phyloP scores from a whole-genome alignment of 2,113 vertebrate genomes.

The Hypanus sabinus region DNA sequence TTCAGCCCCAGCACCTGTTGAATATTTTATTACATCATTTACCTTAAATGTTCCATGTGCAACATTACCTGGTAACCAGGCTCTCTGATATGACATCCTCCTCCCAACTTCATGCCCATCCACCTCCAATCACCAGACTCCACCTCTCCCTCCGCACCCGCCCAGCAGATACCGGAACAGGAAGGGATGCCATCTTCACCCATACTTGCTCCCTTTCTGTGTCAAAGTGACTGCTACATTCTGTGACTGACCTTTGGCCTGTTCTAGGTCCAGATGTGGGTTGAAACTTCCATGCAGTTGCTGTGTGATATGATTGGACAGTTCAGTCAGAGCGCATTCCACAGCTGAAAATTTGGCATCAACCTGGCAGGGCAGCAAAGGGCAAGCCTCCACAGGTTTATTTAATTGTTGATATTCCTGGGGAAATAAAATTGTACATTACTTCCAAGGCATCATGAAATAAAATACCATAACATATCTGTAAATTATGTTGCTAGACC shows the following conservation, averaged over 20 bases:
- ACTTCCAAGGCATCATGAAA: neutral
- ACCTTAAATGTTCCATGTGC: too few relatives aligned
- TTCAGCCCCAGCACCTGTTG: neutral
- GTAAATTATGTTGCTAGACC: neutral
- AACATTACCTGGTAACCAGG: neutral
- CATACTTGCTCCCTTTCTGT: too few relatives aligned
- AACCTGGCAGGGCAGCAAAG: neutral
- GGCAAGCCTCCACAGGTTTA: neutral
- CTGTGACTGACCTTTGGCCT: neutral
- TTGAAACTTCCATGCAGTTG: slow-evolving; percentile 5
- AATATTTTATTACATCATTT: neutral
- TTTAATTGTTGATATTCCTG: slow-evolving; percentile 4
- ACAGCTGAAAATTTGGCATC: neutral
- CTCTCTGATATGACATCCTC: neutral
- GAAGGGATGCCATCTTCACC: neutral
- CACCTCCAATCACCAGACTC: neutral
- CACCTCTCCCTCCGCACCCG: neutral
- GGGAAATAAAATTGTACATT: neutral
- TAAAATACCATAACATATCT: neutral
- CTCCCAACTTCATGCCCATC: too few relatives aligned
- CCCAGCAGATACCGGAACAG: neutral
- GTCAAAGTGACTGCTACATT: neutral
- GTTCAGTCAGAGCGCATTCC: slow-evolving; percentile 5
- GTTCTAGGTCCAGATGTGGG: slow-evolving; percentile 1
- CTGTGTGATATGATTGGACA: neutral